Evolutionary conservation across 2,797 vertebrate genomes (phyloP).

Genomic region (Leucoraja ocellata): DNA sequence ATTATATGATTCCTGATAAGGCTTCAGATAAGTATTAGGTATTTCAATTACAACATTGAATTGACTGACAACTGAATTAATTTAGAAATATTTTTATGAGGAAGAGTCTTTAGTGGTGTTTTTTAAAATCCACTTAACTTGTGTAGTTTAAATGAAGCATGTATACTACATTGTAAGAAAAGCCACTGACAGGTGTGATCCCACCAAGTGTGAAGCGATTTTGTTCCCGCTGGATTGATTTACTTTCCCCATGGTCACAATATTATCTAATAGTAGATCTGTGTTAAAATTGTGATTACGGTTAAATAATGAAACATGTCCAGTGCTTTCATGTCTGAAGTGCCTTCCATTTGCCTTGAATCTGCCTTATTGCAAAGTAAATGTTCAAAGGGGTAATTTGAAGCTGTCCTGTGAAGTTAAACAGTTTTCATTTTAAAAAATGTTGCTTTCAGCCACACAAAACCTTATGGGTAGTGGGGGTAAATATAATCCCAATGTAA

Average conservation of each 20-base stretch:
- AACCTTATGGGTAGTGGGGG: background rate
- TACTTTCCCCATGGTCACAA: background rate
- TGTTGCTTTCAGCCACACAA: background rate
- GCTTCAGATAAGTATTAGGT: background rate
- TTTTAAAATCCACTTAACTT: background rate
- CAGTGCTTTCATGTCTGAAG: background rate
- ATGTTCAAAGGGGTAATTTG: background rate
- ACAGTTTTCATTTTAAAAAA: background rate
- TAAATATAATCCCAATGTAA: background rate
- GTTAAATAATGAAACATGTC: background rate
- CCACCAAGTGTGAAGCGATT: background rate
- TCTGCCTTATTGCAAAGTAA: background rate
- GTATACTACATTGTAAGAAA: background rate
- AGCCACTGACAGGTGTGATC: background rate
- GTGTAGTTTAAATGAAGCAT: background rate
- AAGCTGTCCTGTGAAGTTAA: background rate
- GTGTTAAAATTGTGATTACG: background rate
- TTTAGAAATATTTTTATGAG: background rate
- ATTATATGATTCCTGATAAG: background rate
- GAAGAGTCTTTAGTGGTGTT: background rate
- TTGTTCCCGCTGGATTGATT: background rate
- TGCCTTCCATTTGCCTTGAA: background rate
- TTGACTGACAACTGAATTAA: background rate
- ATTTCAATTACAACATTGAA: background rate
- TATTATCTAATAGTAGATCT: background rate